Evolutionary conservation across 2,888 invertebrate genomes (phyloP), one percentile per base, ranked within the genome.

Genomic region (Notodonta dromedarius): DNA sequence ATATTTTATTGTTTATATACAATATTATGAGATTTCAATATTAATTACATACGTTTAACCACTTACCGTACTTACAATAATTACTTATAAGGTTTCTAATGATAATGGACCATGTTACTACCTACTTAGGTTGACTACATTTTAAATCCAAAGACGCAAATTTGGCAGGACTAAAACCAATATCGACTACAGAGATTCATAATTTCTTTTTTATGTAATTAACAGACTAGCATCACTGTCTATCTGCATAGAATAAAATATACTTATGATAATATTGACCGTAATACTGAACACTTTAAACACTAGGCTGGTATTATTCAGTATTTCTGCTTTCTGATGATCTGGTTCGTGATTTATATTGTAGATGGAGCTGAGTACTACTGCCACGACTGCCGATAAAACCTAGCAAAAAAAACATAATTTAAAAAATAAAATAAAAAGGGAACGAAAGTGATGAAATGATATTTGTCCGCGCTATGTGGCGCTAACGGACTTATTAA

Each of bases 341-440:
- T 96, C 94, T 13, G 91, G 88, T 64, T 93, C 89, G 66, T 94
- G 94, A 85, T 96, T 96, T 73, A 96, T 95, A 85, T 96, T 94
- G 77, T 94, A 90, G 67, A 93, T 90, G 57, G 94, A 89, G 72
- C 95, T 94, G 67, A 96, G 91, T 55, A 95, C 80, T 54, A 95
- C 90, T 63, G 94, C 95, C 46, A 95, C 90, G 58, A 95, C 83
- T 40, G 95, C 95, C 79, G 95, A 95, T 55, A 94, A 66, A 32
- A 95, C 92, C 96, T 96, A 67, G 61, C 62, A 63, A 69, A 77
- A 68, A 70, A 65, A 72, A 69, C 70, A 66, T 63, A 70, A 73
- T 60, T 51, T 66, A 68, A 62, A 62, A 58, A 65, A 57, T 57
- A 50, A 67, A 66, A 67, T 63, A 62, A 61, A 62, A 67, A 35